Percentiles rank a stretch among this genome's conserved stretches.
Evolutionary conservation across 2,888 invertebrate species (phyloP).

Genomic region (Pimpla rufipes): DNA sequence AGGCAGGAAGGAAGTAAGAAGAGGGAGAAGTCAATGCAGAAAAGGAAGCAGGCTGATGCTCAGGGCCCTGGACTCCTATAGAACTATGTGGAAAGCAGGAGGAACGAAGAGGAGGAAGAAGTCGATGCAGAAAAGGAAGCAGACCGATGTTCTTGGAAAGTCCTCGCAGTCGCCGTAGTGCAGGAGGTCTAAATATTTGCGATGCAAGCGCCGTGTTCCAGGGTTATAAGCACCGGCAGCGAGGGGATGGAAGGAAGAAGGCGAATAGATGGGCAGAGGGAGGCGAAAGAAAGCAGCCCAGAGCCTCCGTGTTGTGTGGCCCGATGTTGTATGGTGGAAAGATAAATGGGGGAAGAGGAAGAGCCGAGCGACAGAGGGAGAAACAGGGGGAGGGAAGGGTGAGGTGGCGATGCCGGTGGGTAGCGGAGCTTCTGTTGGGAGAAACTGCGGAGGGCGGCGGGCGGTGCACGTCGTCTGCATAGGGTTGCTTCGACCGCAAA

Average conservation of each 20-base stretch:
- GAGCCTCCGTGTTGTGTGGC: not conserved
- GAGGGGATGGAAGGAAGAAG: constrained; percentile 13
- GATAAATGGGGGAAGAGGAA: constrained; percentile 58
- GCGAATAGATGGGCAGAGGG: constrained; percentile 37
- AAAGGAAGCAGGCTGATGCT: constrained; percentile 12
- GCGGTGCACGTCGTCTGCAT: constrained; percentile 74
- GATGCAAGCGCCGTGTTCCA: constrained; percentile 39
- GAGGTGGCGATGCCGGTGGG: constrained; percentile 29
- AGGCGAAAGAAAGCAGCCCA: constrained; percentile 20
- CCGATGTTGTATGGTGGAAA: constrained; percentile 30
- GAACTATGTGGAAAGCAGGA: not conserved
- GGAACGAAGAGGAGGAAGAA: too few relatives aligned
- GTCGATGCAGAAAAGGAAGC: too few relatives aligned
- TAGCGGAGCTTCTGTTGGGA: constrained; percentile 35
- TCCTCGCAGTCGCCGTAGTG: not conserved
- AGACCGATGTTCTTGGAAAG: constrained; percentile 23
- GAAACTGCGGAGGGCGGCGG: constrained; percentile 51
- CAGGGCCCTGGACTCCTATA: not conserved
- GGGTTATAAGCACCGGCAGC: not conserved
- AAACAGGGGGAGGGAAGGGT: constrained; percentile 15
- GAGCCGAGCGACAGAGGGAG: constrained; percentile 30
- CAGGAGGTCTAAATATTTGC: constrained; percentile 52
- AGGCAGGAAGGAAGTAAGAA: constrained; percentile 10
- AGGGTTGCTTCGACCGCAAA: constrained; percentile 77
- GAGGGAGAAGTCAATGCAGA: constrained; percentile 22